Evolutionary conservation across 2,113 vertebrate species (phyloP).

Genomic region (Thomomys bottae): DNA sequence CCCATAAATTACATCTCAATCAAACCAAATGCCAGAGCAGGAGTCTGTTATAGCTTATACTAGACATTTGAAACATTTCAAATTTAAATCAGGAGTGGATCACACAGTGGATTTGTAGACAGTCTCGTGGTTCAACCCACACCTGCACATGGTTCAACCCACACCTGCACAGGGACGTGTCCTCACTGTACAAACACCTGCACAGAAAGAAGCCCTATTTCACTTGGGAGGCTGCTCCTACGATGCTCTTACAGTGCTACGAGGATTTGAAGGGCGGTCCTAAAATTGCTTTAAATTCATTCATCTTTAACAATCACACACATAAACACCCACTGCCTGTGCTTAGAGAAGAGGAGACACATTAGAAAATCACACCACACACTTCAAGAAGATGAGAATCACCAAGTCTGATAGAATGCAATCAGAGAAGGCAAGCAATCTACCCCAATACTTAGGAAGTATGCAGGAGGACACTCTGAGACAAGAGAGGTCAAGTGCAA

Average conservation of each 20-base stretch:
- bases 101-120: background rate
- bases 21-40: background rate
- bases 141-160: background rate
- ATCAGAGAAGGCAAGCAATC: background rate
- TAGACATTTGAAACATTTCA: background rate
- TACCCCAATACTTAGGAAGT: background rate
- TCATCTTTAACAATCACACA: slow-evolving; percentile 6
- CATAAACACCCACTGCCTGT: background rate
- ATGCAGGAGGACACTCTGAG: background rate
- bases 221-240: no score
- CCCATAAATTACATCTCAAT: background rate
- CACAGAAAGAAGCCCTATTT: background rate
- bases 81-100: background rate
- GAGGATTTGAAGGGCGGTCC: background rate
- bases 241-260: background rate
- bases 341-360: background rate
- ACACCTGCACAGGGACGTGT: background rate
- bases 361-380: background rate
- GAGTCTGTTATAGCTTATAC: background rate
- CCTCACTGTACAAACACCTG: background rate
- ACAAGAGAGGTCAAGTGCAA: background rate
- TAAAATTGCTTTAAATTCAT: slow-evolving; percentile 4
- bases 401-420: background rate
- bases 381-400: background rate
- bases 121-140: background rate